A percentile compares a stretch with the other conserved stretches of the same genome.
phyloP scores from a whole-genome alignment of 2,113 vertebrate species.

The Regulus satrapa region DNA sequence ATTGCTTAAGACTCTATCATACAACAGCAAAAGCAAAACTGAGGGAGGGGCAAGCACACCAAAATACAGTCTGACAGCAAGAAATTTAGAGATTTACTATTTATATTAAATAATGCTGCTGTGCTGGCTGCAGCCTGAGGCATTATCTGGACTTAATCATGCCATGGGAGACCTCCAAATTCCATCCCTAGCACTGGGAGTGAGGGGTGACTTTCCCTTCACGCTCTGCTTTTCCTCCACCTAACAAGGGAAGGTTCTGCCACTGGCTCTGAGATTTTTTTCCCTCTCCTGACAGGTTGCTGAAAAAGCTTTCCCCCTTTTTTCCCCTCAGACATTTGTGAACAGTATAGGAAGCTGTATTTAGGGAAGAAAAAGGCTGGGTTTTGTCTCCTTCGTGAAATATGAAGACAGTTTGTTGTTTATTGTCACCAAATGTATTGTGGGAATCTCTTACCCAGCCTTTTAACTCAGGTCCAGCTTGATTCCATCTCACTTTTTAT shows the following conservation, averaged over 20 bases:
- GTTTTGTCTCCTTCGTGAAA: background rate
- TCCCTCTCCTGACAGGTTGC: background rate
- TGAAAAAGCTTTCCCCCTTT: background rate
- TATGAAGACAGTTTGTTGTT: background rate
- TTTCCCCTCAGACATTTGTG: background rate
- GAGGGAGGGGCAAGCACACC: background rate
- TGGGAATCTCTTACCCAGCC: background rate
- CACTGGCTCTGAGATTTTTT: background rate
- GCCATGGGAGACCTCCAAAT: background rate
- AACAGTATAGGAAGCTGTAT: background rate
- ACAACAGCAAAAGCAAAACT: background rate
- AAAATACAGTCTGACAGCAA: background rate
- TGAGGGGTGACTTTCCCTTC: background rate
- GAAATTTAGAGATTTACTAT: background rate
- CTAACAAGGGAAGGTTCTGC: background rate
- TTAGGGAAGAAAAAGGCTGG: background rate
- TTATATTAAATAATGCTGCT: background rate
- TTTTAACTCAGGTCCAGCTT: background rate
- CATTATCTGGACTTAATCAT: background rate
- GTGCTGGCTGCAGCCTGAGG: background rate
- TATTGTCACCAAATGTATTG: background rate
- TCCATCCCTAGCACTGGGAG: accelerated
- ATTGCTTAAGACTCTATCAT: background rate
- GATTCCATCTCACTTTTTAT: background rate
- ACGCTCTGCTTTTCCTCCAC: background rate